Conservation (phyloP, 2,113 vertebrate species). For the Pygoscelis antarcticus region DNA sequence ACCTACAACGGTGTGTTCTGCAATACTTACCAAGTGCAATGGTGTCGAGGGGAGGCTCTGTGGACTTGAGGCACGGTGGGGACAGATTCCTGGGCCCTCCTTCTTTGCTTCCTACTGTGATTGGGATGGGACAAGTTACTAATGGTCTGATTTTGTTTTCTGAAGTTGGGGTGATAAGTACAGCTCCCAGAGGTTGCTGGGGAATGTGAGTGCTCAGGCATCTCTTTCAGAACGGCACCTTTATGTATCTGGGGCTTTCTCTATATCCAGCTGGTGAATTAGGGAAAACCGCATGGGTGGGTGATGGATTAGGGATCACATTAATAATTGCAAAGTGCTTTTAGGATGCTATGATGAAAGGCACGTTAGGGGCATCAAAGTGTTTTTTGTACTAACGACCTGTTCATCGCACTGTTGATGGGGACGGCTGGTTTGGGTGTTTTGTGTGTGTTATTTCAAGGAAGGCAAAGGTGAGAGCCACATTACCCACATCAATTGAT, state of each 20-base stretch:
- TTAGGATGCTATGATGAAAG: constrained; percentile 71
- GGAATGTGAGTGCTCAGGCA: background rate
- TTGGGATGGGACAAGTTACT: background rate
- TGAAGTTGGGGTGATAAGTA: background rate
- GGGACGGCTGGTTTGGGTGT: background rate
- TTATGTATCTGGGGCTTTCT: background rate
- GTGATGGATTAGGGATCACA: background rate
- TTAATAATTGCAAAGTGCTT: constrained; percentile 64
- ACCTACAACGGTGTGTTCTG: background rate
- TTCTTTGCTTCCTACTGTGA: background rate
- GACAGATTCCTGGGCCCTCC: background rate
- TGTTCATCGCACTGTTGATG: background rate
- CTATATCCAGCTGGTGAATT: background rate
- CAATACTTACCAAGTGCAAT: background rate
- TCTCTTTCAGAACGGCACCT: background rate
- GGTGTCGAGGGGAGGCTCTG: background rate
- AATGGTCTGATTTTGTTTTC: background rate
- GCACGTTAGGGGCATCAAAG: background rate
- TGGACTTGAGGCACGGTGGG: background rate
- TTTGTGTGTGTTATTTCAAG: background rate
- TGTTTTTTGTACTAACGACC: fast-evolving
- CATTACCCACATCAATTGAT: background rate
- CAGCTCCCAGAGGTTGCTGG: background rate
- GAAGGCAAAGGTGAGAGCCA: background rate
- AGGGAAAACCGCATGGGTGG: background rate